A percentile compares a stretch with the other conserved stretches of the same genome.
phyloP scores from a whole-genome alignment of 1,140 invertebrate species.

The Lineus longissimus region DNA sequence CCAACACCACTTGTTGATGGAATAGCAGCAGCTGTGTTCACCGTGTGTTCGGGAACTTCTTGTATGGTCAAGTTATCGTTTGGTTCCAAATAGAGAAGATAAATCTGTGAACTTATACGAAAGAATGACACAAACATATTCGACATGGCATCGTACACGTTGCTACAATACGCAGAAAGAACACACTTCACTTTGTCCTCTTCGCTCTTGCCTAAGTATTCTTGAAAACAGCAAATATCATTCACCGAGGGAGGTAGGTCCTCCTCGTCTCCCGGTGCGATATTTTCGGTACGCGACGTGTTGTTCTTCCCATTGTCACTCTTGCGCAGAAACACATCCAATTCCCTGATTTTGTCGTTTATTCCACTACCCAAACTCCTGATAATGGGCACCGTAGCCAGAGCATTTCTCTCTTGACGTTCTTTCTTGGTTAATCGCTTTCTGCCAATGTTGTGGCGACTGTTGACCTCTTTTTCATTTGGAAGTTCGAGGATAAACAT shows the following conservation, averaged over 20 bases:
- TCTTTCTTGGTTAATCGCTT: conserved; percentile 3
- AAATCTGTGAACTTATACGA: not conserved
- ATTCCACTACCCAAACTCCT: conserved; percentile 1
- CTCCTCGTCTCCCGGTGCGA: not conserved
- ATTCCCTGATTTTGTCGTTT: not conserved
- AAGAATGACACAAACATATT: not conserved
- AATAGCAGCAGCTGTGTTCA: not conserved
- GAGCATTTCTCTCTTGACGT: conserved; percentile 1
- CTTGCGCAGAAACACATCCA: not conserved
- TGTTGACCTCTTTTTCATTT: conserved; percentile 1
- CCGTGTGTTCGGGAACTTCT: not conserved
- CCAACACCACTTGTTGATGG: not conserved
- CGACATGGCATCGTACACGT: conserved; percentile 4
- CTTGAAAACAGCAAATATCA: conserved; percentile 5
- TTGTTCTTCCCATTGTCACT: not conserved
- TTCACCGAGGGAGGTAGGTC: not conserved
- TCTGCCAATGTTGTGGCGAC: not conserved
- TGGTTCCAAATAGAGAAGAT: conserved; percentile 4
- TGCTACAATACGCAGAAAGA: not conserved
- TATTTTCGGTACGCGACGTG: not conserved
- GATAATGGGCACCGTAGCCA: not conserved
- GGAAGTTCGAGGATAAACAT: conserved; percentile 1
- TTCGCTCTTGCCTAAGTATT: conserved; percentile 2
- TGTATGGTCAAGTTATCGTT: conserved; percentile 2
- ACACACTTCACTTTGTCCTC: conserved; percentile 2